Evolutionary conservation across 2,888 invertebrate species (phyloP).

Genomic region (Pristionchus japonicus): DNA sequence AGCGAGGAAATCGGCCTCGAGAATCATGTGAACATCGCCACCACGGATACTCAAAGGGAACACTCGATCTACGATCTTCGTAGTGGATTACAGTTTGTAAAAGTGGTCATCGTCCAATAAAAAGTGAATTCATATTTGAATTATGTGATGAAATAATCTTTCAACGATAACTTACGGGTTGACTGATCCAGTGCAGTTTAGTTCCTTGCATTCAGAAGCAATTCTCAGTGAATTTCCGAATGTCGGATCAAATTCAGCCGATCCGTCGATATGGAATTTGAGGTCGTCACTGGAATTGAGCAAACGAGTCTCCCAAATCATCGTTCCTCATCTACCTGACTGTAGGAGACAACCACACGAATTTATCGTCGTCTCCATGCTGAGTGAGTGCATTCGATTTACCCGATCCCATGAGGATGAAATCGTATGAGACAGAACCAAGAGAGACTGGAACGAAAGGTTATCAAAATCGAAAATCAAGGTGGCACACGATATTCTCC

Average conservation of each 20-base stretch:
- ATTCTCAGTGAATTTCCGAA: background rate
- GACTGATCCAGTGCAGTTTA: background rate
- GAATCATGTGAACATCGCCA: background rate
- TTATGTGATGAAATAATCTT: too few species aligned
- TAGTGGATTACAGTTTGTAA: too few species aligned
- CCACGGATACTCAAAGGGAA: background rate
- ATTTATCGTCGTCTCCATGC: slow-evolving; percentile 8
- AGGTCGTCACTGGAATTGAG: background rate
- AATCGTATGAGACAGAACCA: slow-evolving; percentile 2
- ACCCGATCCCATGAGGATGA: background rate
- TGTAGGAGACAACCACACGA: background rate
- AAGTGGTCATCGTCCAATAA: too few species aligned
- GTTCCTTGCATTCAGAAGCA: background rate
- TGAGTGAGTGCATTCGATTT: background rate
- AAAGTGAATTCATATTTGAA: too few species aligned
- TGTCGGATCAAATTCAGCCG: background rate
- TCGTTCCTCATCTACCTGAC: background rate
- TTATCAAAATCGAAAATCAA: background rate
- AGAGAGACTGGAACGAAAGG: slow-evolving; percentile 6
- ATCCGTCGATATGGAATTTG: slow-evolving; percentile 5
- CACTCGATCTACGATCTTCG: background rate
- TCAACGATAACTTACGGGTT: background rate
- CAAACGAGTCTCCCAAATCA: background rate
- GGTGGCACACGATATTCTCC: background rate
- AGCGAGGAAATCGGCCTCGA: slow-evolving; percentile 20